phyloP scores from a whole-genome alignment of 2,888 invertebrate genomes.

The Sminthurinus aureus region DNA sequence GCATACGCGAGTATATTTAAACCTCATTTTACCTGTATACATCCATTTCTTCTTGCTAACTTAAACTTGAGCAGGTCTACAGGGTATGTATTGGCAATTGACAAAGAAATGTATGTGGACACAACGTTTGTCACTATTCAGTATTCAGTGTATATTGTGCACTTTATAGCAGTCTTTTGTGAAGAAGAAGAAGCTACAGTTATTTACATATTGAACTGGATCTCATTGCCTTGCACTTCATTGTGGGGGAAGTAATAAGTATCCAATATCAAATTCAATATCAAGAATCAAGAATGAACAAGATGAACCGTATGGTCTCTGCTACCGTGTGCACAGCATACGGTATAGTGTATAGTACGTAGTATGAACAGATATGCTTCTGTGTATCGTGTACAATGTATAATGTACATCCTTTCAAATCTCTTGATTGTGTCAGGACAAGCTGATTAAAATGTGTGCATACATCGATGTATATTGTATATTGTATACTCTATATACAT shows the following conservation, averaged over 20 bases:
- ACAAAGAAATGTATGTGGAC: not conserved
- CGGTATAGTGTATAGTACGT: too few relatives aligned
- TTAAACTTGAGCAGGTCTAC: not conserved
- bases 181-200: not conserved
- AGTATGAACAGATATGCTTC: not conserved
- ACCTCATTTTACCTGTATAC: not conserved
- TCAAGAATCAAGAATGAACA: not conserved
- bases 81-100: too few relatives aligned
- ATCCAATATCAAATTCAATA: not conserved
- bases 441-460: not conserved
- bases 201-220: not conserved
- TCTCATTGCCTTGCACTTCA: not conserved
- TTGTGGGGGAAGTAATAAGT: not conserved
- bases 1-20: not conserved
- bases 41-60: not conserved
- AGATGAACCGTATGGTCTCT: slow-evolving; percentile 1
- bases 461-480: too few relatives aligned
- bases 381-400: not conserved
- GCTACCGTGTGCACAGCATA: too few relatives aligned
- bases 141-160: not conserved
- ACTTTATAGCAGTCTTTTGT: not conserved
- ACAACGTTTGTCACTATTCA: not conserved
- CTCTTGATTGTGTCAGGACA: too few relatives aligned
- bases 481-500: not conserved
- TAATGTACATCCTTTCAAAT: not conserved